Base-by-base conservation (phyloP, 2,797 vertebrate species). In the Melanotaenia parkinsoni region DNA sequence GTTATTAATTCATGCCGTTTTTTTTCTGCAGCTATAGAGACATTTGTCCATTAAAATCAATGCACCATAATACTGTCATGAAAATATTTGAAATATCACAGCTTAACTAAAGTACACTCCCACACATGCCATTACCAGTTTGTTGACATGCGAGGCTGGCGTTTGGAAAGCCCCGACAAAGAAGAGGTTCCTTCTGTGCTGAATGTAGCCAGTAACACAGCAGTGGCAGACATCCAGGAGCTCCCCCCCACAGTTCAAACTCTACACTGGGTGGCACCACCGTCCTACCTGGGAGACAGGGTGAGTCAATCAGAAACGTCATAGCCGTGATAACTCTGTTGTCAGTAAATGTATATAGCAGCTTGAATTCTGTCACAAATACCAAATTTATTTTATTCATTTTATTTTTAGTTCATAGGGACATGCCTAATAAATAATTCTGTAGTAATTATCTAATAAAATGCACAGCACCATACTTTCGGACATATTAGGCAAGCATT, bases 141-240 rank as follows among this genome's bases (percentile, higher is more conserved):
- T 86, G 94, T 96, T 72, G 94, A 96, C 58, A 98, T 99, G 97
- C 93, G 67, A 58, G 93, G 79, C 75, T 99, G 98, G 98, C 92
- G 4, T 60, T 90, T 99, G 84, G 92, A 96, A 88, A 93, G 88
- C 0, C 58, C 70, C 0, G 93, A 95, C 58, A 92, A 90, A 68
- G 88, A 74, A 58, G 90, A 93, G 59, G 82, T 99, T 65, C 86
- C 94, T 1, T 89, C 96, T 26, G 96, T 94, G 26, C 95, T 97
- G 86, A 99, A 98, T 89, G 85, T 93, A 0, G 89, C 92, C 91
- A 97, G 97, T 88, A 95, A 95, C 63, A 97, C 95, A 0, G 93
- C 95, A 74, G 97, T 98, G 53, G 96, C 97, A 7, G 97, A 99
- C 72, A 72, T 98, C 76, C 97, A 99, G 90, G 97, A 98, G 89